Percentiles rank a stretch among this genome's conserved stretches.
These are phyloP conservation scores for Cyaniris semiargus DNA, from an alignment of 2,888 invertebrate genomes.

Conservation along the genomic window DNA sequence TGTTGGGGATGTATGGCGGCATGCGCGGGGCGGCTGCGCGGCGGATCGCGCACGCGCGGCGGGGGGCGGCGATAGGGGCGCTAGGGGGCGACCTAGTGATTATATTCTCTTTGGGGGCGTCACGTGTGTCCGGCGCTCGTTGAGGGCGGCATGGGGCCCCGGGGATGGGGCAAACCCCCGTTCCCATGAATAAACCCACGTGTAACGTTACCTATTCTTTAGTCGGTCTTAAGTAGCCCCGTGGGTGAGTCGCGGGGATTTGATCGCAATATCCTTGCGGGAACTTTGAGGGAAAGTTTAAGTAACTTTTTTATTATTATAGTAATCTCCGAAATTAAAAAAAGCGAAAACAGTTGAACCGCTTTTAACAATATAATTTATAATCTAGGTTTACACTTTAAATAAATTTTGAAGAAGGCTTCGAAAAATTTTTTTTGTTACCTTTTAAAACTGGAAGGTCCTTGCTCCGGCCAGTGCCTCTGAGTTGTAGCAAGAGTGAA, in stretches of 20 bases:
- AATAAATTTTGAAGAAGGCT: background rate
- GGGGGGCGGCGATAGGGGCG: constrained; percentile 38
- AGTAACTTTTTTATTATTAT: background rate
- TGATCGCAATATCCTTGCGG: too few relatives aligned
- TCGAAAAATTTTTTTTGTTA: background rate
- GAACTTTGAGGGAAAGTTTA: background rate
- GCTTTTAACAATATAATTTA: too few relatives aligned
- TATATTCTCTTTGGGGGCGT: too few relatives aligned
- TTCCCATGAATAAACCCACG: constrained; percentile 20
- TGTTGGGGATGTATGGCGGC: constrained; percentile 53
- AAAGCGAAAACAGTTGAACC: too few relatives aligned
- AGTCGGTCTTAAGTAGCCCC: background rate
- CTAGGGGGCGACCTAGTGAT: background rate
- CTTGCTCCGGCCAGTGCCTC: too few relatives aligned
- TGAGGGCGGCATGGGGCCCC: constrained; percentile 33
- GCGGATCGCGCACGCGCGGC: constrained; percentile 46
- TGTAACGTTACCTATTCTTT: constrained; percentile 7
- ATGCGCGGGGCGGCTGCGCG: constrained; percentile 67
- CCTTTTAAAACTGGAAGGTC: too few relatives aligned
- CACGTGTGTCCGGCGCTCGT: constrained; percentile 42
- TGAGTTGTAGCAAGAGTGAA: too few relatives aligned
- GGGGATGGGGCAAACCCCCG: constrained; percentile 36
- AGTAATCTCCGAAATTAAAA: too few relatives aligned
- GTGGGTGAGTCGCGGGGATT: background rate
- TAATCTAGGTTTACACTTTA: background rate